Conservation (phyloP, 2,113 vertebrate genomes). For the Xiphias gladius region DNA sequence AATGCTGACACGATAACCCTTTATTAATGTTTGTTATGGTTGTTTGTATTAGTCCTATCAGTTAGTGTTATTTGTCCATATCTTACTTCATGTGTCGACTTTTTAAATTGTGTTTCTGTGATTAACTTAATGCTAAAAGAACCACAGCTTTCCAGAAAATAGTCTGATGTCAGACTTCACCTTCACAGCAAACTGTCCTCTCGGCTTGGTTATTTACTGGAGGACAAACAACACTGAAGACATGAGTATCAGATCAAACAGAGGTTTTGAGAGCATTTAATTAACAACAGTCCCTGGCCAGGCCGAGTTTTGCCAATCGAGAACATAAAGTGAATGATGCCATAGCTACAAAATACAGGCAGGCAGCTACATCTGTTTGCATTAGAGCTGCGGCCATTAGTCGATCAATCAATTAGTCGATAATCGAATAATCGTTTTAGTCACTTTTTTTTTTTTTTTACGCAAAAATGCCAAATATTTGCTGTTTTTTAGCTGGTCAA, state of each 20-base stretch:
- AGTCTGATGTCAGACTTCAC: conserved; percentile 20
- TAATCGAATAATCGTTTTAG: too few species aligned
- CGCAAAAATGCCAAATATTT: too few species aligned
- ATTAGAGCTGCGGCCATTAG: neutral
- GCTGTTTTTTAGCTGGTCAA: too few species aligned
- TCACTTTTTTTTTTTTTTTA: too few species aligned
- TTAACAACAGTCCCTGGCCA: neutral
- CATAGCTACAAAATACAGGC: neutral
- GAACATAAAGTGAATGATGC: neutral
- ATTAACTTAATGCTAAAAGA: neutral
- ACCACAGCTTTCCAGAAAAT: neutral
- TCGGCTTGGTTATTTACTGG: conserved; percentile 53
- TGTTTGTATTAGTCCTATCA: rapidly evolving
- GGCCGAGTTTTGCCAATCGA: neutral
- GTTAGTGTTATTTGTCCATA: neutral
- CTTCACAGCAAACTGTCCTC: conserved; percentile 26
- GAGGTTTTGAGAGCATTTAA: neutral
- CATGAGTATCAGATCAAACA: neutral
- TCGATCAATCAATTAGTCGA: neutral
- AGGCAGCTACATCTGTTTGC: neutral
- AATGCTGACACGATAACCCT: neutral
- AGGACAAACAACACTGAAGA: neutral
- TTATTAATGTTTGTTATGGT: neutral
- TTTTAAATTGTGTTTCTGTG: rapidly evolving
- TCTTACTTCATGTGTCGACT: neutral